phyloP scores from a whole-genome alignment of 2,113 vertebrate species.

The Cervus canadensis region DNA sequence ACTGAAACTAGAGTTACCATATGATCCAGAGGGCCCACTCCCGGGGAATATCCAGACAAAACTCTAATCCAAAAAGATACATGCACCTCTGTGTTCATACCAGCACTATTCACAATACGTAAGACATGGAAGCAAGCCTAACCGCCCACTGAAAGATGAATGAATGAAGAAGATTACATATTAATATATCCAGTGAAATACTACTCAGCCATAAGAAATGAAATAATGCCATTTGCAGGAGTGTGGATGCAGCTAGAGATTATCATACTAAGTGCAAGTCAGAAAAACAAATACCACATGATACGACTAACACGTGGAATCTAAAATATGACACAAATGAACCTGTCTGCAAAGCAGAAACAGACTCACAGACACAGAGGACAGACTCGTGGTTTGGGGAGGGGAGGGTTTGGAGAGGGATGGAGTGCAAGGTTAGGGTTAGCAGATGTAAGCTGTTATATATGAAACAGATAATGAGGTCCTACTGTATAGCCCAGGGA shows the following conservation, averaged over 20 bases:
- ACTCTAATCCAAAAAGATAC: neutral
- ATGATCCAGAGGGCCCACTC: neutral
- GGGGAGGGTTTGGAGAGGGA: neutral
- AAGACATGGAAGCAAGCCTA: neutral
- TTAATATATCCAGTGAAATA: neutral
- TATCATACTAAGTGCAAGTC: neutral
- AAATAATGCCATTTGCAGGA: neutral
- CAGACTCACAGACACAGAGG: neutral
- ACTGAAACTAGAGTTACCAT: neutral
- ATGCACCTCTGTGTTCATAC: neutral
- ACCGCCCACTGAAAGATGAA: neutral
- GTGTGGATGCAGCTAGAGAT: neutral
- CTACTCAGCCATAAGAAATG: neutral
- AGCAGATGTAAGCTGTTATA: neutral
- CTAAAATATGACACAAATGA: neutral
- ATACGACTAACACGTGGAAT: rapidly evolving
- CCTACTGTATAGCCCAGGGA: neutral
- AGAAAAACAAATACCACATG: neutral
- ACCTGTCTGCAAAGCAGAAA: neutral
- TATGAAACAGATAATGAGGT: neutral
- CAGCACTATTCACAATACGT: neutral
- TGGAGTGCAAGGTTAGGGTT: neutral
- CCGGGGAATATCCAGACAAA: neutral
- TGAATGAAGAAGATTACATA: neutral
- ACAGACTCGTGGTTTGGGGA: neutral